Evolutionary conservation across 2,797 vertebrate genomes (phyloP), one percentile per base, ranked within the genome.

Genomic region (Catostomus latipinnis): DNA sequence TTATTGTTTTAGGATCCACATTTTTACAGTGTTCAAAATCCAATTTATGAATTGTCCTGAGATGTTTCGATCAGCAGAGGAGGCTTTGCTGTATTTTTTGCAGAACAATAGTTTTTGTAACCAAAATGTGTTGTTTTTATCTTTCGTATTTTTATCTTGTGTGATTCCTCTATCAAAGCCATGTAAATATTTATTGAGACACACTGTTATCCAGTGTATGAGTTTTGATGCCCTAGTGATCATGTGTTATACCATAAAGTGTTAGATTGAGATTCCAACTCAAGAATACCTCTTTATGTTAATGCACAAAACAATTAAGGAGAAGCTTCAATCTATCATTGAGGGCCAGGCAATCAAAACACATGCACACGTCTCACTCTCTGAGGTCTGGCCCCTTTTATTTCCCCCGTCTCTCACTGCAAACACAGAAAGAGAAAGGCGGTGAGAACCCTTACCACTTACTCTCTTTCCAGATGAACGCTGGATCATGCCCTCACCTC

Each of bases 61-160:
- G 43, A 52, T 53, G 13, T 70, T 70, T 45, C 56, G 10, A 43
- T 58, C 70, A 18, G n/a, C 8, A 18, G 54, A 48, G 14, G 43
- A 34, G 60, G 50, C 78, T 75, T 79, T 18, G 66, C 48, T 76
- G 57, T 52, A 76, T 74, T 63, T 52, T 82, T 76, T 79, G 67
- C 63, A 69, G 77, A 16, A 43, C 10, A 46, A 76, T 4, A n/a
- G 72, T n/a, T 67, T 22, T 71, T 56, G 18, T 3, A 66, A 73
- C 68, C 60, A 60, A 78, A 60, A 78, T 62, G 52, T 74, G 66
- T 74, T 77, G 54, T 45, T 78, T 52, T 71, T 65, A 34, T 52
- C 57, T 52, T 50, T 73, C n/a, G 46, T 5, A 57, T 67, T 45
- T 76, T 57, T 46, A 46, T 46, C 54, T 34, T 34, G 34, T n/a